Base-by-base conservation (phyloP, 2,888 invertebrate genomes). In the Eupithecia exiguata region DNA sequence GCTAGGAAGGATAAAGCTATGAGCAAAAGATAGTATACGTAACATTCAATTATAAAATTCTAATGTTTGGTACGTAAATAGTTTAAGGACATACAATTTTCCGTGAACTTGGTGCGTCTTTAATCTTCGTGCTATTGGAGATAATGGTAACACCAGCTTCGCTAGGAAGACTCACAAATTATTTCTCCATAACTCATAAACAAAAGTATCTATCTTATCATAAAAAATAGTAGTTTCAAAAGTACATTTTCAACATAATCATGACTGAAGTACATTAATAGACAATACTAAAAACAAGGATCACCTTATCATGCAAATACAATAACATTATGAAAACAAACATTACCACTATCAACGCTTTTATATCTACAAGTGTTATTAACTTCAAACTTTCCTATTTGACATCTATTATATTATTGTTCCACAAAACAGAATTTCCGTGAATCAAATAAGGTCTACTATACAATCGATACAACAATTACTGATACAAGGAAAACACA, bases 1-100 rank as follows among this genome's bases (percentile, higher is more conserved):
- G 76, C 74, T 69, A 76, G 76, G 70, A 77, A 74, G 73, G 75
- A 68, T 68, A 61, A 61, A 76, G 70, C 73, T 65, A 69, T 78
- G 73, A 73, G 75, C 75, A 46, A 63, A 68, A 71, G 68, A 40
- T 74, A 69, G 43, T 16, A 36, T 35, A 67, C 63, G 36, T 49
- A 67, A 69, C 68, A 73, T 71, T 65, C 46, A 70, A 61, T 21
- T n/a, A 43, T 5, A 65, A 18, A 53, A 67, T 58, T 58, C 30
- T 65, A 72, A 58, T 58, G 25, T 25, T 68, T 69, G 49, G 62
- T 67, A 75, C 69, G 66, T 40, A 75, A 72, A 68, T 62, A 71
- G 6, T 73, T 61, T 68, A 46, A 65, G 73, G 63, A 76, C 76
- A 73, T 76, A 76, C 76, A 71, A 69, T 72, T 76, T 46, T 67